Base-by-base conservation (phyloP, 2,113 vertebrate species). In the Seriola rivoliana region DNA sequence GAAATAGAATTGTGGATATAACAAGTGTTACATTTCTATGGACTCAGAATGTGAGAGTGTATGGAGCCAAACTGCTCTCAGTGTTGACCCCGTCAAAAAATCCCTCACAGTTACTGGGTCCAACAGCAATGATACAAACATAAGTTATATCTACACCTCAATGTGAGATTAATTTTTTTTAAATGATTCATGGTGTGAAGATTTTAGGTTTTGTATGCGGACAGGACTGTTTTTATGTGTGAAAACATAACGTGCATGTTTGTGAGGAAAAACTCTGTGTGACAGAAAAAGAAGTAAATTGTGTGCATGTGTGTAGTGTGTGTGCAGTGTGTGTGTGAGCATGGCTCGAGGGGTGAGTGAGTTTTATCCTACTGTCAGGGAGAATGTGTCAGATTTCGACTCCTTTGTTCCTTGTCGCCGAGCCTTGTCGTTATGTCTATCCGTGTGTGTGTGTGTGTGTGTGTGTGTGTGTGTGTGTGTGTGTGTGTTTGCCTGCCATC, bases 331-430 rank as follows among this genome's bases (percentile, higher is more conserved):
- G 54, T 60, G 78, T 71, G 81, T 63, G 70, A 44, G 82, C 66
- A 50, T 91, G 87, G 92, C 86, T 86, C 12, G 75, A 88, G 91
- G 89, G 91, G 84, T 87, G 91, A 92, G 77, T 89, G 93, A 94
- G 91, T 93, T 94, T 94, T 94, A 95, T 93, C 90, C 92, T 68
- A 88, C 92, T 93, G 93, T 93, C 94, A 93, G 91, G 91, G 83
- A 86, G 92, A 93, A 92, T 91, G 89, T 94, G 94, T 95, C 92
- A 93, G 91, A 94, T 93, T 95, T 92, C 58, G 68, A 90, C 90
- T 93, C 91, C 90, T 95, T 95, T 95, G 93, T 93, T 93, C 91
- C 81, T 68, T 84, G 91, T 91, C 89, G 90, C 88, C 65, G 78
- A 81, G 88, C 87, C 93, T 93, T 91, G 91, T 91, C 84, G 81